Evolutionary conservation across 2,888 invertebrate species (phyloP).

Genomic region (Ptilodon capucinus): DNA sequence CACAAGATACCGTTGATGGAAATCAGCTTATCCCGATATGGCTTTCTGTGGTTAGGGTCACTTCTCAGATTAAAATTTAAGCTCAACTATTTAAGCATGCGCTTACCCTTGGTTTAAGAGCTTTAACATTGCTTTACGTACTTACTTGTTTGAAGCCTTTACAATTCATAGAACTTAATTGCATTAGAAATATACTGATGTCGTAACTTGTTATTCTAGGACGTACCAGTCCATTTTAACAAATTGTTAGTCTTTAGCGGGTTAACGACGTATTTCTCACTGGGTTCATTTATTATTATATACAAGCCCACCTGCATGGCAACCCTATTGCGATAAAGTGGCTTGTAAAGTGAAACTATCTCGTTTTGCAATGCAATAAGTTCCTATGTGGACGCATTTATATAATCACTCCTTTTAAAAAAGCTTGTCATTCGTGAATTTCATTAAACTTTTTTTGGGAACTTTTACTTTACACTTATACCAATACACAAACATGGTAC

Average conservation of each 20-base stretch:
- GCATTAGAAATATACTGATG: no score
- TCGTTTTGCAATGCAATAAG: slow-evolving; percentile 36
- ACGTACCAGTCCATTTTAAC: no score
- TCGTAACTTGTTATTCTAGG: no score
- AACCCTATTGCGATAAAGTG: slow-evolving; percentile 27
- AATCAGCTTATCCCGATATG: slow-evolving; percentile 58
- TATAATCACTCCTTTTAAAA: slow-evolving; percentile 26
- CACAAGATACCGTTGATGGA: slow-evolving; percentile 57
- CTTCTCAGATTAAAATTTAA: neutral
- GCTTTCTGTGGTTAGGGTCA: slow-evolving; percentile 39
- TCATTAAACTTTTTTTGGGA: slow-evolving; percentile 18
- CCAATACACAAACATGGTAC: neutral
- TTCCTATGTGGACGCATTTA: slow-evolving; percentile 26
- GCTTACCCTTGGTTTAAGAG: no score
- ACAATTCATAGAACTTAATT: no score
- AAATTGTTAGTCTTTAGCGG: no score
- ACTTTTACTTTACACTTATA: neutral
- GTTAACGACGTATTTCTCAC: no score
- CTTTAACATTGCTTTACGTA: no score
- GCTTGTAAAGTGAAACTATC: slow-evolving; percentile 27
- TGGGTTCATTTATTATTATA: neutral
- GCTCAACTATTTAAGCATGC: no score
- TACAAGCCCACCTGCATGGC: slow-evolving; percentile 2
- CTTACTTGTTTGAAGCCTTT: no score
- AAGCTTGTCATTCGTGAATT: slow-evolving; percentile 16